phyloP scores from a whole-genome alignment of 2,797 vertebrate species.

The Salmo trutta region DNA sequence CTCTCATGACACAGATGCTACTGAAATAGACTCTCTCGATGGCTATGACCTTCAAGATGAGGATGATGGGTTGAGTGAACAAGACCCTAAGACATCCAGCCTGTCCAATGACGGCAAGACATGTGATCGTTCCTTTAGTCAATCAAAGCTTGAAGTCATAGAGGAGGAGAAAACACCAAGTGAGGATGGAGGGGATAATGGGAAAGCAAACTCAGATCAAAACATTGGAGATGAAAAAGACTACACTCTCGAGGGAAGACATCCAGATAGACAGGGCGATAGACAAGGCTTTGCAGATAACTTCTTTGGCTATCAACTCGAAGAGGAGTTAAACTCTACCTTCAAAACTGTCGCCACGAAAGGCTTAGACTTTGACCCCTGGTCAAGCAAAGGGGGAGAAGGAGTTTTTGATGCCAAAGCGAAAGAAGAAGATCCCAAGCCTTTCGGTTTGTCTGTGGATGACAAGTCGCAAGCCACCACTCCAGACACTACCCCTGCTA shows the following conservation, averaged over 20 bases:
- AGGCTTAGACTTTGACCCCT: slow-evolving; percentile 98
- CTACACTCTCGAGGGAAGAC: slow-evolving; percentile 96
- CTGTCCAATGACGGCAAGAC: slow-evolving; percentile 87
- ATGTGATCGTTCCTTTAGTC: slow-evolving; percentile 89
- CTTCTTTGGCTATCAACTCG: slow-evolving; percentile 96
- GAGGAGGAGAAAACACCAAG: slow-evolving; percentile 89
- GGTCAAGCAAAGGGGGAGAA: slow-evolving; percentile 93
- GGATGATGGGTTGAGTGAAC: slow-evolving; percentile 93
- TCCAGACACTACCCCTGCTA: slow-evolving; percentile 97
- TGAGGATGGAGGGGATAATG: slow-evolving; percentile 81
- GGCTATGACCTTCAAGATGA: slow-evolving; percentile 99
- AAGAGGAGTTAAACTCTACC: slow-evolving; percentile 94
- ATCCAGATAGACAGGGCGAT: slow-evolving; percentile 90
- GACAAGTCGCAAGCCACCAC: slow-evolving; percentile 98
- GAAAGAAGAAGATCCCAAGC: slow-evolving; percentile 94
- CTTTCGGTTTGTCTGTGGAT: slow-evolving; percentile 96
- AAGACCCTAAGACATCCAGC: slow-evolving; percentile 88
- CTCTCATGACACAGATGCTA: slow-evolving; percentile 98
- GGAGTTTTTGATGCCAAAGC: slow-evolving; percentile 93
- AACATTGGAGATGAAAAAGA: slow-evolving; percentile 83
- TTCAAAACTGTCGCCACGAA: slow-evolving; percentile 99
- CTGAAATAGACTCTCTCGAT: slow-evolving; percentile 98
- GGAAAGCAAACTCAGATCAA: slow-evolving; percentile 78
- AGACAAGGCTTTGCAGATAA: slow-evolving; percentile 88
- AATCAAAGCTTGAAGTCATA: slow-evolving; percentile 97